A percentile compares a stretch with the other conserved stretches of the same genome.
Evolutionary conservation across 2,113 vertebrate genomes (phyloP).

Genomic region (Hydrolagus affinis): DNA sequence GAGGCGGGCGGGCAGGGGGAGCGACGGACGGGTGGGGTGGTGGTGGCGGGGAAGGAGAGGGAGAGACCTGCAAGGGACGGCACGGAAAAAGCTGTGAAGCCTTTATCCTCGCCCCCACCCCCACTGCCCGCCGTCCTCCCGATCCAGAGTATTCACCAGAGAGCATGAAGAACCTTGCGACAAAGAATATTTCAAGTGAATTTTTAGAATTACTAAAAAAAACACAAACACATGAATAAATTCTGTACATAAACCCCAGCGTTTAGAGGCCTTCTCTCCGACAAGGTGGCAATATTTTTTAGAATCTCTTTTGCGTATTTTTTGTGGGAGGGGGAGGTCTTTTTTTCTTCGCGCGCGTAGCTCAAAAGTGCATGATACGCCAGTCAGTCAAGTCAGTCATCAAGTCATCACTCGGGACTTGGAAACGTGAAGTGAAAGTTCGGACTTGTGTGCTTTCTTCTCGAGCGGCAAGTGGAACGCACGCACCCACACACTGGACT

Average conservation of each 20-base stretch:
- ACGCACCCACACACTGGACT: no score
- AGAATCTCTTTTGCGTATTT: neutral
- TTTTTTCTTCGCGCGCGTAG: constrained; percentile 27
- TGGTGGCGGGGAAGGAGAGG: no score
- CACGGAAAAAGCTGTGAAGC: neutral
- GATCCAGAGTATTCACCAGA: constrained; percentile 29
- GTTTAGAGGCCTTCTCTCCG: constrained; percentile 27
- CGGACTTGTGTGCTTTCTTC: neutral
- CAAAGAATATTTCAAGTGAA: constrained; percentile 28
- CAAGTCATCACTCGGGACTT: neutral
- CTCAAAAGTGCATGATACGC: constrained; percentile 14
- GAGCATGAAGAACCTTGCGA: constrained; percentile 30
- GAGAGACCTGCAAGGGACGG: neutral
- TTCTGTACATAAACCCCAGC: constrained; percentile 26
- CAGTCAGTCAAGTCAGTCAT: neutral
- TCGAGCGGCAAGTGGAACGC: no score
- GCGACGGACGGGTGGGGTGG: neutral
- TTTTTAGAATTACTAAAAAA: constrained; percentile 32
- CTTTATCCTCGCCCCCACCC: neutral
- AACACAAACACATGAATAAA: constrained; percentile 30
- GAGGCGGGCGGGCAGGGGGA: neutral
- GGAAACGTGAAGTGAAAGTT: constrained; percentile 3
- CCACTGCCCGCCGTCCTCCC: no score
- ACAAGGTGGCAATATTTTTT: constrained; percentile 25
- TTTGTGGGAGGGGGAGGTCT: no score